These are phyloP conservation scores for Stratiomys singularior DNA, from an alignment of 2,888 invertebrate species.

Conservation along the genomic window DNA sequence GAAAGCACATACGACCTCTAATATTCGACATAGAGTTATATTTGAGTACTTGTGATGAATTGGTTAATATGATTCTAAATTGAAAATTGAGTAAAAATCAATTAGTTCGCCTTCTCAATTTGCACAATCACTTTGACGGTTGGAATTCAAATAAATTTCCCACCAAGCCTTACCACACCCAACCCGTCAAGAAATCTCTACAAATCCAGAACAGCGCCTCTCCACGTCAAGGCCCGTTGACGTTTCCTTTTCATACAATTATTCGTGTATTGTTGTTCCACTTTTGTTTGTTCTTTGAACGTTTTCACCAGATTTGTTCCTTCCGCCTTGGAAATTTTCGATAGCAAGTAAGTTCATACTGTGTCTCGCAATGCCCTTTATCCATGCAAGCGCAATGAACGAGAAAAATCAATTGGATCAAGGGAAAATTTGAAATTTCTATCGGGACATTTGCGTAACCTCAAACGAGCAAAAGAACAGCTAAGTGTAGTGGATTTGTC, in stretches of 20 bases:
- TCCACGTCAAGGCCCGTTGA: neutral
- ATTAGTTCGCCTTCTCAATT: no score
- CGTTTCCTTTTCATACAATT: conserved; percentile 28
- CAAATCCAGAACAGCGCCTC: neutral
- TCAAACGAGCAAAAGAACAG: conserved; percentile 8
- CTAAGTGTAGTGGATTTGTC: conserved; percentile 9
- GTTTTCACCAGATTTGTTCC: conserved; percentile 34
- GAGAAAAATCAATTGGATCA: no score
- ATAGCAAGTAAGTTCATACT: conserved; percentile 25
- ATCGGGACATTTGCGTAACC: neutral
- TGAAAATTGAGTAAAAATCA: no score
- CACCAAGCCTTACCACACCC: neutral
- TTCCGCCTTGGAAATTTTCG: conserved; percentile 20
- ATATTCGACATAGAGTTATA: no score
- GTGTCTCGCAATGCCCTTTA: neutral
- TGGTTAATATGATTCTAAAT: no score
- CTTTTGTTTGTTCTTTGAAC: conserved; percentile 45
- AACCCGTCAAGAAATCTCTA: neutral
- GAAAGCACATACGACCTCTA: no score
- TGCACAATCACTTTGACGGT: no score
- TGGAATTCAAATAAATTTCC: no score
- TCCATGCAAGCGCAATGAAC: no score
- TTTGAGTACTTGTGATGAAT: no score
- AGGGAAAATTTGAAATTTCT: conserved; percentile 12
- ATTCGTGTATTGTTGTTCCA: conserved; percentile 42